phyloP scores from a whole-genome alignment of 2,888 invertebrate genomes.

The Gryllus longicercus region DNA sequence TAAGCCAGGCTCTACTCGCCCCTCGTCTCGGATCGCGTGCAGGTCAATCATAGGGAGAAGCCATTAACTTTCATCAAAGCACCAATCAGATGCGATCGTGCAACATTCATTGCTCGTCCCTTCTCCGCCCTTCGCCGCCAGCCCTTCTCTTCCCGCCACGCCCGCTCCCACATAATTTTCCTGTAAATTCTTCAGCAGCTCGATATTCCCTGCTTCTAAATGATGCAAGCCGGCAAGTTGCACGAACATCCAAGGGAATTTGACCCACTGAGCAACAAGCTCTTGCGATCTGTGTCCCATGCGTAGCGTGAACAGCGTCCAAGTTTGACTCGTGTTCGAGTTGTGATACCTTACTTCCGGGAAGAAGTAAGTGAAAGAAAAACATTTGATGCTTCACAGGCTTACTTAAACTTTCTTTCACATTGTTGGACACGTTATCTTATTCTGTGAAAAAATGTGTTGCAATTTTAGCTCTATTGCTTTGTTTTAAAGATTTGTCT shows the following conservation, averaged over 20 bases:
- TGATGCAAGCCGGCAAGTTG: neutral
- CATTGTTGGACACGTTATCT: too few relatives aligned
- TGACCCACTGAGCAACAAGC: neutral
- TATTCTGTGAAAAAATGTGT: too few relatives aligned
- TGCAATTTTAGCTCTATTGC: too few relatives aligned
- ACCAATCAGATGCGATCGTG: slow-evolving; percentile 4
- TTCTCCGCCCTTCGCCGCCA: neutral
- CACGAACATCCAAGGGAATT: neutral
- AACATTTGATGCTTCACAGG: too few relatives aligned
- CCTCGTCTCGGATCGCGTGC: neutral
- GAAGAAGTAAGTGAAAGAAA: too few relatives aligned
- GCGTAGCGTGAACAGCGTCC: too few relatives aligned
- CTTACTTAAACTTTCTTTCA: too few relatives aligned
- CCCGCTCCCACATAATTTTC: neutral
- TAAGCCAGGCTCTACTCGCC: too few relatives aligned
- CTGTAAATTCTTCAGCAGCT: neutral
- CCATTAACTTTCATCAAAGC: slow-evolving; percentile 10
- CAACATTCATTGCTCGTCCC: neutral
- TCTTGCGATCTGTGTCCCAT: too few relatives aligned
- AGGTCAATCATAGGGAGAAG: neutral
- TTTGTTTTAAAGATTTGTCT: too few relatives aligned
- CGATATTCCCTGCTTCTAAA: neutral
- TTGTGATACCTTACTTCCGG: too few relatives aligned
- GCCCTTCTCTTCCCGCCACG: neutral
- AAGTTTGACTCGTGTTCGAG: too few relatives aligned